Evolutionary conservation across 2,888 invertebrate species (phyloP).

Genomic region (Phalera bucephala): DNA sequence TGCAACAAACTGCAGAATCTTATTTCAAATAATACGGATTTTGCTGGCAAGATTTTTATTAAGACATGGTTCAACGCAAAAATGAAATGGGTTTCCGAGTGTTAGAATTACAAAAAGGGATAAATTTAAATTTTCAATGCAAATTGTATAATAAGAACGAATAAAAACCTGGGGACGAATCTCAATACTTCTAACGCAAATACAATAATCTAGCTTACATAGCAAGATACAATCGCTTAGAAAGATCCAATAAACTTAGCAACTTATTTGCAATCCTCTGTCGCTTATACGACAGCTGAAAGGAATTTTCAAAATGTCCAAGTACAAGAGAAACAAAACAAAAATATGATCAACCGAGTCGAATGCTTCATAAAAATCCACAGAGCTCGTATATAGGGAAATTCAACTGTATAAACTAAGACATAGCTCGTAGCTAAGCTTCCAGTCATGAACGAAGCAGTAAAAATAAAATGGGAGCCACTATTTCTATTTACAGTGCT

Average conservation of each 20-base stretch:
- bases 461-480: conserved; percentile 24
- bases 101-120: too few relatives aligned
- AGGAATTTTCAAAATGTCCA: too few relatives aligned
- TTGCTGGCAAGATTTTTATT: conserved; percentile 47
- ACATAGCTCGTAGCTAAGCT: conserved; percentile 31
- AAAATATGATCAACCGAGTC: not conserved
- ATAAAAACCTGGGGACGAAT: too few relatives aligned
- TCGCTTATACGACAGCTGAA: too few relatives aligned
- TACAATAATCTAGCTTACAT: too few relatives aligned
- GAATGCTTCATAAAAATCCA: conserved; percentile 22
- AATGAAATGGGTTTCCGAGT: too few relatives aligned
- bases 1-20: conserved; percentile 16
- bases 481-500: conserved; percentile 17
- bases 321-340: not conserved
- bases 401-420: conserved; percentile 51
- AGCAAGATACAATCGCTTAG: too few relatives aligned
- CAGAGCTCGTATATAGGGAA: conserved; percentile 55
- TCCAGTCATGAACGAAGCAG: conserved; percentile 18
- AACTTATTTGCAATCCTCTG: too few relatives aligned
- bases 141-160: too few relatives aligned
- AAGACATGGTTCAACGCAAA: conserved; percentile 24
- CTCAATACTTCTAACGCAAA: too few relatives aligned
- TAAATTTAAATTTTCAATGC: too few relatives aligned
- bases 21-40: conserved; percentile 14
- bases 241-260: too few relatives aligned